Conservation (phyloP, 2,113 vertebrate genomes). For the Xenus cinereus region DNA sequence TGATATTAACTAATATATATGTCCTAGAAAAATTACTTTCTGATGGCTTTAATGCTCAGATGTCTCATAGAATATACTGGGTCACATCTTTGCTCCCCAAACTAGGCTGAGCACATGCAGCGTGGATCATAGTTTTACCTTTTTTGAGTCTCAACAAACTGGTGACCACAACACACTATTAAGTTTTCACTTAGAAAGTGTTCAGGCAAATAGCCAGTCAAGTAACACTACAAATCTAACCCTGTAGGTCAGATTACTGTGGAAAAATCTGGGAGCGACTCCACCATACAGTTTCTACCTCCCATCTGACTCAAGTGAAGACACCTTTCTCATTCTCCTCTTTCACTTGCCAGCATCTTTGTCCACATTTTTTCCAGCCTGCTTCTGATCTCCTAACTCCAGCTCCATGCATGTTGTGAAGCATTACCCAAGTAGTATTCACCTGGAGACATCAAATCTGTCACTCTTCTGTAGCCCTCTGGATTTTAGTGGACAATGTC, state of each 20-base stretch:
- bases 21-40: neutral
- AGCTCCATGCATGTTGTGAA: neutral
- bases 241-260: neutral
- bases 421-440: neutral
- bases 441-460: neutral
- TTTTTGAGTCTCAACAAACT: neutral
- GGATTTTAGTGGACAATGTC: neutral
- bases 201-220: neutral
- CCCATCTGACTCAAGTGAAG: neutral
- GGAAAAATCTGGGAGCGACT: neutral
- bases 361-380: neutral
- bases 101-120: neutral
- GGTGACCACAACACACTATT: rapidly evolving
- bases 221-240: neutral
- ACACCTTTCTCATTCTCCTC: neutral
- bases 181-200: neutral
- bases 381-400: neutral
- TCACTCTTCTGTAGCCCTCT: neutral
- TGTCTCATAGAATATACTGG: neutral
- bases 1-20: neutral
- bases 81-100: neutral
- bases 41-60: neutral
- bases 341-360: neutral
- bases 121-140: neutral
- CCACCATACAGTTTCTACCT: neutral